Conservation (phyloP, 1,140 invertebrate species). For the Papilio polyxenes region DNA sequence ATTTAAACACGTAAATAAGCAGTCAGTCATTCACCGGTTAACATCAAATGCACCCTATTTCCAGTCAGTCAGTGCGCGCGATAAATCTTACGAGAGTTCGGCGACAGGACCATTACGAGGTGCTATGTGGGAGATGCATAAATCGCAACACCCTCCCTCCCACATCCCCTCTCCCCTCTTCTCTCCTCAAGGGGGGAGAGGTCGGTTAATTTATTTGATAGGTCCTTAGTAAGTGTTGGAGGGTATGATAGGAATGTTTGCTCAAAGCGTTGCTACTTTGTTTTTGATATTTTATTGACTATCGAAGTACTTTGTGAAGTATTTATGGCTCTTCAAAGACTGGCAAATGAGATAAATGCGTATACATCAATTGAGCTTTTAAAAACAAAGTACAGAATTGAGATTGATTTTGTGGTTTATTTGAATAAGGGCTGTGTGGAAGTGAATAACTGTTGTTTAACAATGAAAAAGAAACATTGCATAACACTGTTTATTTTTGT, state of each 20-base stretch:
- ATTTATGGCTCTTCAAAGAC: background rate
- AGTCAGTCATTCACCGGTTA: background rate
- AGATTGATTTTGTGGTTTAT: background rate
- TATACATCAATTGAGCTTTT: background rate
- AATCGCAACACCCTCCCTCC: slow-evolving; percentile 28
- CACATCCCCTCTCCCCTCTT: background rate
- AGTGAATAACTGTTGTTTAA: background rate
- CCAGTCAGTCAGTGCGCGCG: slow-evolving; percentile 24
- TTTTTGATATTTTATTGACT: background rate
- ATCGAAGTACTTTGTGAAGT: background rate
- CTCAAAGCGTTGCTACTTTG: background rate
- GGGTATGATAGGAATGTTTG: slow-evolving; percentile 32
- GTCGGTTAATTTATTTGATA: slow-evolving; percentile 35
- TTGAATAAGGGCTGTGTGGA: background rate
- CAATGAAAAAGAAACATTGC: background rate
- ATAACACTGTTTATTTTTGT: background rate
- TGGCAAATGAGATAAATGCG: background rate
- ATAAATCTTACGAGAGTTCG: slow-evolving; percentile 27
- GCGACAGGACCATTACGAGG: slow-evolving; percentile 35
- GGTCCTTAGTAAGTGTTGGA: slow-evolving; percentile 33
- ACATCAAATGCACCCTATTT: slow-evolving; percentile 34
- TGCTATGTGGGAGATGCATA: slow-evolving; percentile 35
- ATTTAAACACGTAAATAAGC: slow-evolving; percentile 4
- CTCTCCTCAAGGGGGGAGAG: slow-evolving; percentile 18
- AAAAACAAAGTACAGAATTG: background rate